Percentiles rank a stretch among this genome's conserved stretches.
These are phyloP conservation scores for Candoia aspera DNA, from an alignment of 2,113 vertebrate species.

Conservation along the genomic window DNA sequence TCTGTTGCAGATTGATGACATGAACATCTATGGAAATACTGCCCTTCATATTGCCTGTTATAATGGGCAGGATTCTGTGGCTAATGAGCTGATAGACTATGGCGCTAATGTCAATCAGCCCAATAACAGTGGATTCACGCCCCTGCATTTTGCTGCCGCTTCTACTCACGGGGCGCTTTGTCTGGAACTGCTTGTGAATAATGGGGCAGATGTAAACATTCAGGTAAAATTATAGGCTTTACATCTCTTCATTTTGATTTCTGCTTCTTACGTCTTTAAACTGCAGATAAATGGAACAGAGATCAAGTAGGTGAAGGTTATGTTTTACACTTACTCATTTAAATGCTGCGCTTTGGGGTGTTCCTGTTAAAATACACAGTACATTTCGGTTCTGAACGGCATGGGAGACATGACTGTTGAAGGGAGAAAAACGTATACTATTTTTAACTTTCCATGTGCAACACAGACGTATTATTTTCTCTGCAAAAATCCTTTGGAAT, in stretches of 20 bases:
- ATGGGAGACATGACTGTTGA: not conserved
- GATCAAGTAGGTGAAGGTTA: not conserved
- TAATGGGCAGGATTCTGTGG: slow-evolving; percentile 93
- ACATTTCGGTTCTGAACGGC: not conserved
- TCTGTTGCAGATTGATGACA: slow-evolving; percentile 87
- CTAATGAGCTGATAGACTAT: slow-evolving; percentile 92
- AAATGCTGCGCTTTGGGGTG: not conserved
- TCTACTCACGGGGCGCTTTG: slow-evolving; percentile 93
- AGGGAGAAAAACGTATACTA: not conserved
- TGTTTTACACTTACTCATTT: not conserved
- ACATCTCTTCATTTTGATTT: slow-evolving; percentile 18
- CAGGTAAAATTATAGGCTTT: slow-evolving; percentile 78
- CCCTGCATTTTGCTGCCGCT: slow-evolving; percentile 94
- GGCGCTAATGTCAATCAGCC: slow-evolving; percentile 95
- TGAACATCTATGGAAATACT: slow-evolving; percentile 93
- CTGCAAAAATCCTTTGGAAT: not conserved
- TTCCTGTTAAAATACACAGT: not conserved
- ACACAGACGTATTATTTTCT: not conserved
- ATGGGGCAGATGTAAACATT: slow-evolving; percentile 92
- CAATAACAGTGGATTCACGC: slow-evolving; percentile 95
- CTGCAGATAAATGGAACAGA: not conserved
- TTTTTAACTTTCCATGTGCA: not conserved
- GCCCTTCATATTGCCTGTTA: slow-evolving; percentile 95
- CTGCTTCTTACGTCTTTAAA: slow-evolving; percentile 32
- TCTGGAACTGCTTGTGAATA: slow-evolving; percentile 93